phyloP scores from a whole-genome alignment of 2,888 invertebrate species.

The Tillus elongatus region DNA sequence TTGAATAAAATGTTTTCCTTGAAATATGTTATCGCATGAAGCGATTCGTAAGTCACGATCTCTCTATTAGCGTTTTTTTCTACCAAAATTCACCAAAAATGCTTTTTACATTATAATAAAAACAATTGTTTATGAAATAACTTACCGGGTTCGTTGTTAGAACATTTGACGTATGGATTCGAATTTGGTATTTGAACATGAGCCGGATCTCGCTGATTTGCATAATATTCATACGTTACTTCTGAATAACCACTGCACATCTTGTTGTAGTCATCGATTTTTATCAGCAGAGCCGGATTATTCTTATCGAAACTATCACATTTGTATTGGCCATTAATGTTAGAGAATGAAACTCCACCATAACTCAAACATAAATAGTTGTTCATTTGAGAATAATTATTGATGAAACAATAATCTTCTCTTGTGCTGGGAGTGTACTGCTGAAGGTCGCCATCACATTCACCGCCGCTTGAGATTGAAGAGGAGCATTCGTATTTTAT shows the following conservation, averaged over 20 bases:
- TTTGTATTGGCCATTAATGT: conserved; percentile 6
- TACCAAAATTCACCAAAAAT: too few relatives aligned
- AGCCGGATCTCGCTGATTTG: conserved; percentile 6
- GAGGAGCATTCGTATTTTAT: conserved; percentile 8
- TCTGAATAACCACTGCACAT: conserved; percentile 7
- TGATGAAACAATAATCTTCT: conserved; percentile 8
- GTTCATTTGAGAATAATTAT: conserved; percentile 6
- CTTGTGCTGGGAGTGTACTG: conserved; percentile 5
- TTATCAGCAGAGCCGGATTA: conserved; percentile 8
- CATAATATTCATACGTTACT: conserved; percentile 8
- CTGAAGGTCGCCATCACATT: conserved; percentile 1
- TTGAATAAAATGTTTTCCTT: too few relatives aligned
- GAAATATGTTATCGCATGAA: too few relatives aligned
- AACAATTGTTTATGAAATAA: too few relatives aligned
- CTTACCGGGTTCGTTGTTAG: conserved; percentile 5
- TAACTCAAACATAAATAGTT: conserved; percentile 9
- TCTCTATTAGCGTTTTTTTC: too few relatives aligned
- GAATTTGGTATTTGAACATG: conserved; percentile 7
- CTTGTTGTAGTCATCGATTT: conserved; percentile 7
- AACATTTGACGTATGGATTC: conserved; percentile 12
- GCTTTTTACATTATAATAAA: too few relatives aligned
- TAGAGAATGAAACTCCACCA: conserved; percentile 5
- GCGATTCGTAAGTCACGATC: too few relatives aligned
- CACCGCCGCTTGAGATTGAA: conserved; percentile 6
- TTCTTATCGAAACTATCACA: conserved; percentile 7